Percentiles rank a stretch among this genome's conserved stretches.
Conservation (phyloP, 2,113 vertebrate genomes). For the Saguinus midas region DNA sequence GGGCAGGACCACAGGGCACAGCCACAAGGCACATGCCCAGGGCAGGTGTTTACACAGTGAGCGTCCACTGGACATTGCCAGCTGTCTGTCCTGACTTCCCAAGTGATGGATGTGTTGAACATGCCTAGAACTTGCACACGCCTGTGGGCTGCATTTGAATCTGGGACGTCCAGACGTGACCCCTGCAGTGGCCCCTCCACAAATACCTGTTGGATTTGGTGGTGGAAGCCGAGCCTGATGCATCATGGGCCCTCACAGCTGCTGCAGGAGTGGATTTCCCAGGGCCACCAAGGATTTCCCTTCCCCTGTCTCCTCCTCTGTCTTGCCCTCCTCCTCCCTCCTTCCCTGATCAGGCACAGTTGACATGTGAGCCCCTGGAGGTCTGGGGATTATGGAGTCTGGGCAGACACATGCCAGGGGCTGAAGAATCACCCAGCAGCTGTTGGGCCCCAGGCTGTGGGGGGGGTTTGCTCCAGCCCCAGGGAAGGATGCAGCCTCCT, state of each 20-base stretch:
- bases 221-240: not conserved
- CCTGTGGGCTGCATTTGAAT: rapidly evolving
- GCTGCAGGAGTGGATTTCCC: not conserved
- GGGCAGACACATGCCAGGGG: not conserved
- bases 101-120: rapidly evolving
- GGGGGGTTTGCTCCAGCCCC: rapidly evolving
- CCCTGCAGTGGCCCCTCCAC: rapidly evolving
- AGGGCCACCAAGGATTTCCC: rapidly evolving
- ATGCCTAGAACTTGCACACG: rapidly evolving
- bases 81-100: not conserved
- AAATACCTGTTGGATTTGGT: not conserved
- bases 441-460: not conserved
- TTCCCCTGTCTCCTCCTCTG: too few species aligned
- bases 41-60: rapidly evolving
- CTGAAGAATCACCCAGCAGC: not conserved
- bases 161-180: rapidly evolving
- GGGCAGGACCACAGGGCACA: not conserved
- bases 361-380: not conserved
- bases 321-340: not conserved
- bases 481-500: not conserved
- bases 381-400: not conserved
- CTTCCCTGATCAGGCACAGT: not conserved
- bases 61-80: rapidly evolving
- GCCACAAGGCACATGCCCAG: too few species aligned
- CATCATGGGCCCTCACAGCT: not conserved